Base-by-base conservation (phyloP, 2,797 vertebrate genomes). In the Syngnathus rostellatus region DNA sequence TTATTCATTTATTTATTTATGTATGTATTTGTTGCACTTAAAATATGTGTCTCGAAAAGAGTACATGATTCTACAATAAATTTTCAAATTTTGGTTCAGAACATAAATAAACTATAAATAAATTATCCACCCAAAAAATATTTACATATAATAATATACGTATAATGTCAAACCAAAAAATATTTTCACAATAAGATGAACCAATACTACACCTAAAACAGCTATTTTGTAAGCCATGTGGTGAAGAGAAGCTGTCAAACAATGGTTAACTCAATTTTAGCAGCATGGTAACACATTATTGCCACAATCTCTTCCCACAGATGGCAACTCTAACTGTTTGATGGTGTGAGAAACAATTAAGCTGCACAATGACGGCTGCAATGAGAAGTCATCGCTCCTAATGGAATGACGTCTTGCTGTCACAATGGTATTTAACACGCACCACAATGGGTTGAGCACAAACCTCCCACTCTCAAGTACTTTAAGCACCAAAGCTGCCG, bases 301-400 rank as follows among this genome's bases (percentile, higher is more conserved):
- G 68, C 65, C 69, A 70, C 73, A n/a, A 31, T 69, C 65, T 79
- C 66, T 68, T 66, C 65, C 65, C 65, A 61, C 68, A 82, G 76
- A 81, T 73, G 78, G 71, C 71, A 72, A 72, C 63, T 58, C 61
- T 14, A 82, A 79, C 48, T 8, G 68, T 70, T 74, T 72, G 76
- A 82, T 77, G 64, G 66, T 62, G 67, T 59, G 45, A 66, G 72
- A 85, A 83, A 84, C 77, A 81, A 85, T 86, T 85, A 80, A 69
- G 63, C 65, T 61, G 66, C 70, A 73, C 66, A 76, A 73, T 73
- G 68, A 68, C 77, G 57, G 75, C 58, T 72, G 63, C 63, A 76
- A 72, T 25, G 67, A 76, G 70, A 68, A 46, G 43, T 64, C 72
- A 70, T 76, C 76, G 72, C 68, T 64, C 75, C 72, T 86, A 79